These are phyloP conservation scores for Dascyllus trimaculatus DNA, from an alignment of 2,113 vertebrate species.

Conservation along the genomic window DNA sequence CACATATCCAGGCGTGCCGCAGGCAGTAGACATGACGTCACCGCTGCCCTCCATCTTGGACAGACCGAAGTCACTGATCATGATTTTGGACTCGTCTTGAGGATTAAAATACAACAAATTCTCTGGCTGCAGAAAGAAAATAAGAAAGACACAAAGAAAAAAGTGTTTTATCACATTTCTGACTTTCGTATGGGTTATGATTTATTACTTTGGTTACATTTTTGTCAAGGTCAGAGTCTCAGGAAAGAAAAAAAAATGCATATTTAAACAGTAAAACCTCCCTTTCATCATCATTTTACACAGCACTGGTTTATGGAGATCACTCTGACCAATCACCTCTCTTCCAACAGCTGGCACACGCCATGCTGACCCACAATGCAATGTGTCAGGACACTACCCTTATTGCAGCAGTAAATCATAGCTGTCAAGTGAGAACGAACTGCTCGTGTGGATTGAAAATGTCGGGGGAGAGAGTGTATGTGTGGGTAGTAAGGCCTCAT, in stretches of 20 bases:
- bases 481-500: not conserved
- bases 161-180: not conserved
- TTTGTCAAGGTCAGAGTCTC: too few species aligned
- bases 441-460: not conserved
- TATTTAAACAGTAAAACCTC: too few species aligned
- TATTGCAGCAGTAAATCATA: slow-evolving; percentile 44
- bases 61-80: slow-evolving; percentile 81
- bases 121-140: slow-evolving; percentile 65
- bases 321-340: slow-evolving; percentile 6
- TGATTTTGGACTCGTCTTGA: slow-evolving; percentile 79
- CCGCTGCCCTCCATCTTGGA: slow-evolving; percentile 81
- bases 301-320: not conserved
- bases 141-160: not conserved
- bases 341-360: slow-evolving; percentile 34
- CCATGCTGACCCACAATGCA: slow-evolving; percentile 49
- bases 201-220: too few species aligned
- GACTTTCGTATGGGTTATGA: too few species aligned
- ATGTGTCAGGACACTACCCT: slow-evolving; percentile 15
- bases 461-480: not conserved
- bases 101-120: slow-evolving; percentile 80
- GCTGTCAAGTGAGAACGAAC: slow-evolving; percentile 30
- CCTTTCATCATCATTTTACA: slow-evolving; percentile 15
- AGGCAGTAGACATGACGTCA: slow-evolving; percentile 80
- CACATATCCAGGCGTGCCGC: slow-evolving; percentile 79
- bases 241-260: too few species aligned